Conservation (phyloP, 64 coral and sea anemone genomes). For the Montipora sp. region DNA sequence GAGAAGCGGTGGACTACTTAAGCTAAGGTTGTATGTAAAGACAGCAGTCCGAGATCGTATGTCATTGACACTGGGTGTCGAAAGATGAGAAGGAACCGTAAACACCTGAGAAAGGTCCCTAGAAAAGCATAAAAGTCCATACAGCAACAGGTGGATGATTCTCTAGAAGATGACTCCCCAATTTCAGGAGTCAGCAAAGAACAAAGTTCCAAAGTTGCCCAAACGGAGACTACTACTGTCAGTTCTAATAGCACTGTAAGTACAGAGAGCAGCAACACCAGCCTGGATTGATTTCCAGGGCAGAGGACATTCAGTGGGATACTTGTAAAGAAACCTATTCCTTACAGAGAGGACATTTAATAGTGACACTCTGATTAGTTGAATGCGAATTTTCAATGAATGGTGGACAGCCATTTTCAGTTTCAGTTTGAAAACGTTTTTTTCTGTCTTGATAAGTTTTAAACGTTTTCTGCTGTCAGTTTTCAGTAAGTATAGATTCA, state of each 20-base stretch:
- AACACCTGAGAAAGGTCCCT: background rate
- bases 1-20: conserved; percentile 19
- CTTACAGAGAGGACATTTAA: background rate
- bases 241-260: too few relatives aligned
- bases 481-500: too few relatives aligned
- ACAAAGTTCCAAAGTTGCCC: background rate
- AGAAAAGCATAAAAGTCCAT: too few relatives aligned
- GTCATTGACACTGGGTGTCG: background rate
- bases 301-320: background rate
- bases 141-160: background rate
- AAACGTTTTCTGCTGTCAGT: too few relatives aligned
- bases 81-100: conserved; percentile 1
- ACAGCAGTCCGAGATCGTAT: background rate
- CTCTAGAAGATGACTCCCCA: background rate
- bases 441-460: too few relatives aligned
- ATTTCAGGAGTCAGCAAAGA: background rate
- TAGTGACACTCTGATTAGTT: too few relatives aligned
- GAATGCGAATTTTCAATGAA: too few relatives aligned
- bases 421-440: too few relatives aligned
- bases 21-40: background rate
- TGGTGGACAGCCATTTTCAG: too few relatives aligned
- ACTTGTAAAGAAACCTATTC: background rate
- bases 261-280: background rate
- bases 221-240: background rate
- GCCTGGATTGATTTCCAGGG: background rate